Evolutionary conservation across 2,888 invertebrate genomes (phyloP).

Genomic region (Bursaphelenchus okinawaensis): DNA sequence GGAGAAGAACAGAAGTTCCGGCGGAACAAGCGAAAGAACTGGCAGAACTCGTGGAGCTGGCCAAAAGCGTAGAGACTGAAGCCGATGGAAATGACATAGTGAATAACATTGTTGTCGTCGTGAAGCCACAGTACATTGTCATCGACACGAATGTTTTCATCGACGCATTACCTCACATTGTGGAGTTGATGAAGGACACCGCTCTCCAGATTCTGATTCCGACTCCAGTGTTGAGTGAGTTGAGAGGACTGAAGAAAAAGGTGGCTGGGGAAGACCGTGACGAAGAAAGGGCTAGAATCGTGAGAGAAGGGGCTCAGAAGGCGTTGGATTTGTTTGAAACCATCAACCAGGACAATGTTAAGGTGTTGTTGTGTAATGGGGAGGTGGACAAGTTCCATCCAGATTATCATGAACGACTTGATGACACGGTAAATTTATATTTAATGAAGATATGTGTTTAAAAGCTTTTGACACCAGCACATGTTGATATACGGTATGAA

Average conservation of each 20-base stretch:
- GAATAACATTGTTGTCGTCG: constrained; percentile 1
- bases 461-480: not conserved
- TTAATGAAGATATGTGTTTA: not conserved
- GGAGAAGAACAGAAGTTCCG: constrained; percentile 2
- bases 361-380: constrained; percentile 1
- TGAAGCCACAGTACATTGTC: constrained; percentile 7
- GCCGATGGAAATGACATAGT: not conserved
- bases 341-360: not conserved
- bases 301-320: constrained; percentile 1
- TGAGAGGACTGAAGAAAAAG: constrained; percentile 3
- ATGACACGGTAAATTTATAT: not conserved
- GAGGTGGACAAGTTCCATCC: not conserved
- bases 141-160: constrained; percentile 10
- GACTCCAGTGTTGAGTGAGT: constrained; percentile 6
- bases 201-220: constrained; percentile 5
- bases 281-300: not conserved
- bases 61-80: not conserved
- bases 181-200: constrained; percentile 5
- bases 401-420: not conserved
- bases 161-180: not conserved
- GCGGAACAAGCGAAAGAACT: constrained; percentile 8
- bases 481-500: constrained; percentile 1
- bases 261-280: not conserved
- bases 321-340: not conserved
- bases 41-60: constrained; percentile 5